Conservation (phyloP, 2,888 invertebrate genomes). For the Masnerella sp. region DNA sequence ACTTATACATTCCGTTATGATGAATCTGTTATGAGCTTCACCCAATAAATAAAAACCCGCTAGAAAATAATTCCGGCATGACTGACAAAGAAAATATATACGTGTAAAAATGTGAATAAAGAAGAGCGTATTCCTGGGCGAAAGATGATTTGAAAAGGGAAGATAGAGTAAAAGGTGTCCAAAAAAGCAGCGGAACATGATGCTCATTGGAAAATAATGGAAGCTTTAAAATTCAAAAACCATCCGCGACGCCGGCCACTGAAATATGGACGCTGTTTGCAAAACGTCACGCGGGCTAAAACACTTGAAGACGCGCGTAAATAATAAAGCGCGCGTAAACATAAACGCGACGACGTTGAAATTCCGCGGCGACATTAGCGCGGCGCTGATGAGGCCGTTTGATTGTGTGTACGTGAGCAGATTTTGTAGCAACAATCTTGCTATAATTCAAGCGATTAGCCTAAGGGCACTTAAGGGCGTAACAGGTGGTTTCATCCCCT, state of each 20-base stretch:
- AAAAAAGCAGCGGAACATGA: conserved; percentile 3
- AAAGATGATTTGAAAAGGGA: too few species aligned
- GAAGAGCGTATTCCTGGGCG: too few species aligned
- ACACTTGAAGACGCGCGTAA: conserved; percentile 32
- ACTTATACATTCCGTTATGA: too few species aligned
- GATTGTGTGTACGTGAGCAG: conserved; percentile 59
- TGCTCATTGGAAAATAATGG: conserved; percentile 34
- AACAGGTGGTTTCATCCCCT: conserved; percentile 61
- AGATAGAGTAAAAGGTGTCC: too few species aligned
- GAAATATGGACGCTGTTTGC: conserved; percentile 39
- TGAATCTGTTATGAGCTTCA: too few species aligned
- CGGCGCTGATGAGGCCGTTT: conserved; percentile 42
- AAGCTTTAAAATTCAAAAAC: conserved; percentile 47
- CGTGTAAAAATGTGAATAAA: too few species aligned
- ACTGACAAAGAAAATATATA: too few species aligned
- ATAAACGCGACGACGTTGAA: conserved; percentile 34
- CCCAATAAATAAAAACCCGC: too few species aligned
- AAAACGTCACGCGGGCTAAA: conserved; percentile 31
- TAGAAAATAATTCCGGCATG: too few species aligned
- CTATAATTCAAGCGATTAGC: conserved; percentile 62
- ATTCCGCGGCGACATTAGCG: conserved; percentile 26
- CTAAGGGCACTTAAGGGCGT: conserved; percentile 62
- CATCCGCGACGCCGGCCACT: conserved; percentile 1
- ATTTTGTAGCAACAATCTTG: conserved; percentile 57
- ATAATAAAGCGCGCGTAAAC: conserved; percentile 36